Conservation (phyloP, 2,888 invertebrate genomes). For the Tipula unca region DNA sequence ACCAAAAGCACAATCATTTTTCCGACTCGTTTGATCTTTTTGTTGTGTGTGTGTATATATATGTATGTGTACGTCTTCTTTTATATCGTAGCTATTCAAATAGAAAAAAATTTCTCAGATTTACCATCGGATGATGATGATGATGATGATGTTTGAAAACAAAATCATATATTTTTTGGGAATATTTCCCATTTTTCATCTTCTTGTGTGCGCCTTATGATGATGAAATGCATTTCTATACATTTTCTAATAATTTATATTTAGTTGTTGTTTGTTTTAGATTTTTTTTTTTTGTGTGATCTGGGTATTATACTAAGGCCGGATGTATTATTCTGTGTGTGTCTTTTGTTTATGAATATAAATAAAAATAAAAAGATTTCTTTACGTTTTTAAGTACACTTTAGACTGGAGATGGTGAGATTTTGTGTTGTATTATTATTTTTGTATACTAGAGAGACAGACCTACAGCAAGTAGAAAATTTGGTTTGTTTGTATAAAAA, state of each 20-base stretch:
- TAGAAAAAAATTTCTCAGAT: neutral
- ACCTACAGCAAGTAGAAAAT: constrained; percentile 14
- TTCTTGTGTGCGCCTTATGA: neutral
- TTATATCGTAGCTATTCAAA: neutral
- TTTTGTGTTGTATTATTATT: neutral
- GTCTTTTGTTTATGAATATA: constrained; percentile 8
- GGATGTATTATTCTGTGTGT: neutral
- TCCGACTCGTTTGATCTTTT: neutral
- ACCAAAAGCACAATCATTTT: neutral
- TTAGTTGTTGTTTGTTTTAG: neutral
- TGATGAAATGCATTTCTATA: neutral
- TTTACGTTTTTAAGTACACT: constrained; percentile 1
- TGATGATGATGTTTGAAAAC: too few species aligned
- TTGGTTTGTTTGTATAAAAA: neutral
- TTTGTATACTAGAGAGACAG: neutral
- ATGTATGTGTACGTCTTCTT: neutral
- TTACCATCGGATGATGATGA: neutral
- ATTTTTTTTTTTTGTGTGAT: neutral
- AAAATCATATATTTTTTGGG: neutral
- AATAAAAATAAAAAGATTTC: neutral
- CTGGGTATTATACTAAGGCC: neutral
- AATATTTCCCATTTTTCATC: neutral
- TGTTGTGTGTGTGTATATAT: neutral
- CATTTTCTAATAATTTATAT: neutral
- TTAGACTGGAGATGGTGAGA: neutral